Base-by-base conservation (phyloP, 1,140 invertebrate species). In the Bathynomus jamesi region DNA sequence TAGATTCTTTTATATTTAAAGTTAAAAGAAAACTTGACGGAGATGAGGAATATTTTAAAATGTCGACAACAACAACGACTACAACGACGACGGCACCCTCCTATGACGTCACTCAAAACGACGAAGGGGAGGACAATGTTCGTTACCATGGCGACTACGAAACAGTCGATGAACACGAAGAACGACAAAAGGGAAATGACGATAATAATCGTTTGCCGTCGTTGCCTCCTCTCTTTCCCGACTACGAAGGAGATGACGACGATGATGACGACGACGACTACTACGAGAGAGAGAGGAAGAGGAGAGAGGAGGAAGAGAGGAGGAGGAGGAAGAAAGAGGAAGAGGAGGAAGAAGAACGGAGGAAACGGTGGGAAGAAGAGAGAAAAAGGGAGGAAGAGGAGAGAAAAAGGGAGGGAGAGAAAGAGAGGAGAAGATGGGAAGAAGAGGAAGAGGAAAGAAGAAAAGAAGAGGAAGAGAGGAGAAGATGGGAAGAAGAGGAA, bases 101-200 rank as follows among this genome's bases (percentile, higher is more conserved):
- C 32, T 31, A 74, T n/a, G 72, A 72, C 1, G 74, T 67, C 17
- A 61, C 65, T 10, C 61, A 65, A 11, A 69, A 73, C 11, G 28
- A 60, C 61, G 66, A 46, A 5, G 60, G 30, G 32, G 53, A 70
- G 27, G 69, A 63, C 31, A 63, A 7, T 0, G 30, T 73, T 4
- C 28, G 60, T 28, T 84, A 82, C 75, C 76, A 82, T 30, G 84
- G 82, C 4, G 84, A 86, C 76, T 79, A 78, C 72, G 84, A 84
- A 78, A 80, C 82, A 21, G 82, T 85, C 13, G 83, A 84, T 67
- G 80, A 81, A 24, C 82, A 84, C 74, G 81, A 80, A 71, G 78
- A 77, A 60, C 81, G 70, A 8, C 46, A 66, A 25, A n/a, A 17
- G 4, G 68, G 25, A 25, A 32, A 29, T n/a, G 17, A 61, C 10